Evolutionary conservation across 1,140 invertebrate genomes (phyloP).

Genomic region (Drosophila ironensis): DNA sequence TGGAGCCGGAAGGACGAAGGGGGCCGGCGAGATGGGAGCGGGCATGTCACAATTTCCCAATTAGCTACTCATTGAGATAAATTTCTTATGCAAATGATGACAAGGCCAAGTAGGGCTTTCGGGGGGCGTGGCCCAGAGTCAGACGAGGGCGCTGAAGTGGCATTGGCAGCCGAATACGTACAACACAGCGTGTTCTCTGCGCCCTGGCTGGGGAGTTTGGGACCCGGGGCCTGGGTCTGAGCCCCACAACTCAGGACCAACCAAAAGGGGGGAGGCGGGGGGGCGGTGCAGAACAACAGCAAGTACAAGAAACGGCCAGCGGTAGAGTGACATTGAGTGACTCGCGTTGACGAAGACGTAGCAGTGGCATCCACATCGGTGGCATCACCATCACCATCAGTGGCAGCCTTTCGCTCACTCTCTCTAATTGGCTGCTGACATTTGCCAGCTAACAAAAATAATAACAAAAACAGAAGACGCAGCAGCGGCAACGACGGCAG

Average conservation of each 20-base stretch:
- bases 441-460: conserved; percentile 58
- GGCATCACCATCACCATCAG: conserved; percentile 2
- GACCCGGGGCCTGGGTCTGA: conserved; percentile 52
- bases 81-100: conserved; percentile 80
- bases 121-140: conserved; percentile 26
- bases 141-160: conserved; percentile 61
- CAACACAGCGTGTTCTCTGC: too few relatives aligned
- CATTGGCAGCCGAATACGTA: conserved; percentile 54
- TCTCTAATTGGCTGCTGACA: conserved; percentile 76
- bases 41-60: conserved; percentile 75
- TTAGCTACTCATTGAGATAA: conserved; percentile 80
- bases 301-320: conserved; percentile 14
- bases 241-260: too few relatives aligned
- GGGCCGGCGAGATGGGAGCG: neutral
- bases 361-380: conserved; percentile 3
- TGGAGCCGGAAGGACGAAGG: conserved; percentile 4
- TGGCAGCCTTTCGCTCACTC: conserved; percentile 62
- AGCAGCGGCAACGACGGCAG: conserved; percentile 1
- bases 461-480: conserved; percentile 3
- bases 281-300: too few relatives aligned
- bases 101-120: conserved; percentile 60
- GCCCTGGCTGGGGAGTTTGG: conserved; percentile 52
- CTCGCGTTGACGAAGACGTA: conserved; percentile 49
- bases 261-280: too few relatives aligned
- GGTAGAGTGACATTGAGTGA: conserved; percentile 69